A percentile compares a stretch with the other conserved stretches of the same genome.
These are phyloP conservation scores for Osedax frankpressi DNA, from an alignment of 2,888 invertebrate species.

Conservation along the genomic window DNA sequence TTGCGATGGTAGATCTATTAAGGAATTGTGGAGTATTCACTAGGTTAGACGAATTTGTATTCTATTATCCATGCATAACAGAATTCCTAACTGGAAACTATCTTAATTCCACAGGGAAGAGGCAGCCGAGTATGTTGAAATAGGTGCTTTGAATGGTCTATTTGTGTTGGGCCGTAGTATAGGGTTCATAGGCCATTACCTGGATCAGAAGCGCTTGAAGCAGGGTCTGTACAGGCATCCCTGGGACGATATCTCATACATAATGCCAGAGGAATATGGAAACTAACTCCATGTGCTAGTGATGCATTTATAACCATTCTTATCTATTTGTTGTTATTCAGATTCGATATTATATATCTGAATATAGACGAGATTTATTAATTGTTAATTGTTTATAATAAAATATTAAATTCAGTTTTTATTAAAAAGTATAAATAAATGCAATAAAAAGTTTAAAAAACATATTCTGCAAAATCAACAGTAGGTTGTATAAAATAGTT, in stretches of 20 bases:
- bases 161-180: slow-evolving; percentile 95
- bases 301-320: too few species aligned
- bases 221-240: slow-evolving; percentile 98
- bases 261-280: slow-evolving; percentile 56
- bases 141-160: slow-evolving; percentile 92
- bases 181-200: slow-evolving; percentile 91
- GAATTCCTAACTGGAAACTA: not conserved
- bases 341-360: not conserved
- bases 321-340: not conserved
- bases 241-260: slow-evolving; percentile 94
- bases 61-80: too few species aligned
- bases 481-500: not conserved
- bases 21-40: slow-evolving; percentile 86
- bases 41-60: slow-evolving; percentile 50
- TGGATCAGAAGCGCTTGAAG: slow-evolving; percentile 95
- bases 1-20: slow-evolving; percentile 89
- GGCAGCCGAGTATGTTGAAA: slow-evolving; percentile 89
- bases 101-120: slow-evolving; percentile 59
- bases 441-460: too few species aligned
- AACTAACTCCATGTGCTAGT: not conserved
- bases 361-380: not conserved
- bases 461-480: too few species aligned
- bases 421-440: not conserved
- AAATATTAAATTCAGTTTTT: not conserved
- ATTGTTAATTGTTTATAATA: not conserved